Conservation (phyloP, 2,113 vertebrate genomes). For the Gymnogyps californianus region DNA sequence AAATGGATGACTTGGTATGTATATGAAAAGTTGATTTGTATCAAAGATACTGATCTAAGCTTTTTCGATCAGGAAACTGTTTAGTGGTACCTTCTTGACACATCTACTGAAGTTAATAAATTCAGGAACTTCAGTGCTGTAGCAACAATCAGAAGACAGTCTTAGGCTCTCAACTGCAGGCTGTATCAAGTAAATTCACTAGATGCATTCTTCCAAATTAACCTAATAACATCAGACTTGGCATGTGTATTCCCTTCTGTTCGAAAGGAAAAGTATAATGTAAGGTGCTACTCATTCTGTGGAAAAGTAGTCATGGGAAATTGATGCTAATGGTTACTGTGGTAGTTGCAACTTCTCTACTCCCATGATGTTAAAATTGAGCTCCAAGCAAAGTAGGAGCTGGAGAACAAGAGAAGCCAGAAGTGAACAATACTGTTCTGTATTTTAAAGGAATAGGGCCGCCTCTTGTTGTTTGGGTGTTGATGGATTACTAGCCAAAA, state of each 20-base stretch:
- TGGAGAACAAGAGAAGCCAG: not conserved
- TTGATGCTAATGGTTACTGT: not conserved
- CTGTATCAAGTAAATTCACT: not conserved
- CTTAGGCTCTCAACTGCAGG: not conserved
- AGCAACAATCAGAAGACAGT: not conserved
- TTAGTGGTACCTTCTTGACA: not conserved
- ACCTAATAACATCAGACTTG: not conserved
- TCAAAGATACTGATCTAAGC: not conserved
- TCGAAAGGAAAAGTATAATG: not conserved
- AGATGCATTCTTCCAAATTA: not conserved
- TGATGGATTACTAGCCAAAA: not conserved
- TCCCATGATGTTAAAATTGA: not conserved
- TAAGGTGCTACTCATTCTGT: rapidly evolving
- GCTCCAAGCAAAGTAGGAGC: not conserved
- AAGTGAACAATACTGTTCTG: not conserved
- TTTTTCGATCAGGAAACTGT: not conserved
- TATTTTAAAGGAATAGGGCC: not conserved
- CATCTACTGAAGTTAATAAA: not conserved
- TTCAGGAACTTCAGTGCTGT: not conserved
- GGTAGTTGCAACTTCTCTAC: not conserved
- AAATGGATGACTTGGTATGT: not conserved
- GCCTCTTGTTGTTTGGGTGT: not conserved
- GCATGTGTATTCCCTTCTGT: not conserved
- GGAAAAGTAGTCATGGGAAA: not conserved
- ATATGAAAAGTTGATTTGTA: not conserved